Conservation (phyloP, 2,113 vertebrate genomes). For the Apodemus speciosus region DNA sequence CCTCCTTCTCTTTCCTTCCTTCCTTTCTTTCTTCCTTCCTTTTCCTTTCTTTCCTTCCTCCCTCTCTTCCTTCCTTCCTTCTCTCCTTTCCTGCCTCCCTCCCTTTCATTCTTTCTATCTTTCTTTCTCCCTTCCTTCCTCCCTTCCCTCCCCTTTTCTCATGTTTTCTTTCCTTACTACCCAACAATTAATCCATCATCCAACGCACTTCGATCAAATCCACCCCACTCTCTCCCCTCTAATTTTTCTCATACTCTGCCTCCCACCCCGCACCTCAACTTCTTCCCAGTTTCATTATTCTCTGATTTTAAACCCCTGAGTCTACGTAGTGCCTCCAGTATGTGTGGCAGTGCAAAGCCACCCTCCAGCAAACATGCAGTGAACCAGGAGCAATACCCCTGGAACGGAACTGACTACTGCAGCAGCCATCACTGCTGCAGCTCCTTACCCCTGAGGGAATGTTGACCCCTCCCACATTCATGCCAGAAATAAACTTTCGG, state of each 20-base stretch:
- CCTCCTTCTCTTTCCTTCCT: neutral
- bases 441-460: neutral
- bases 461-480: neutral
- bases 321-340: no score
- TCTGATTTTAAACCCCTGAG: neutral
- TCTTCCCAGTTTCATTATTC: no score
- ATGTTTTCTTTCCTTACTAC: neutral
- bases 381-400: neutral
- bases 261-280: accelerated
- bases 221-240: no score
- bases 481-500: neutral
- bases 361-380: no score
- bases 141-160: neutral
- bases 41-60: neutral
- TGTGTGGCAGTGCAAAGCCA: neutral
- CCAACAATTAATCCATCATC: no score
- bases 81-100: no score
- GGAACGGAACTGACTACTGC: neutral
- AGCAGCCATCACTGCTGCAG: neutral
- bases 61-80: no score
- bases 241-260: no score
- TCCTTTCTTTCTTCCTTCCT: accelerated
- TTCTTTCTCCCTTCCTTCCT: no score
- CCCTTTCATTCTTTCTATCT: no score
- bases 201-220: no score